Percentiles rank a stretch among this genome's conserved stretches.
Conservation (phyloP, 2,113 vertebrate genomes). For the Aptenodytes patagonicus region DNA sequence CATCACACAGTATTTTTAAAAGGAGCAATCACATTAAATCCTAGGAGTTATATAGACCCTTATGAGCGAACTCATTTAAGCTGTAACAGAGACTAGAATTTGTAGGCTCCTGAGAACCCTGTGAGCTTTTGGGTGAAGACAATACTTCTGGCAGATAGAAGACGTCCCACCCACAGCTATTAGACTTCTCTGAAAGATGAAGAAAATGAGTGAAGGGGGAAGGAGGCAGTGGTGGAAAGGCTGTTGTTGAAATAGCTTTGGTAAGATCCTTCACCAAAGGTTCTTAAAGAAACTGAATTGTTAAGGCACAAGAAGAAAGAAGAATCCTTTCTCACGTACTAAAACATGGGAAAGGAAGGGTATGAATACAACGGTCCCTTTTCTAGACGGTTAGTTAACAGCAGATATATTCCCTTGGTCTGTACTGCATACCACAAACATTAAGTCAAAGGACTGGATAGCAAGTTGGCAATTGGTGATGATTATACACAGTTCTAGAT, state of each 20-base stretch:
- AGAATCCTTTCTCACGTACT: not conserved
- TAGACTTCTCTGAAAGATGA: not conserved
- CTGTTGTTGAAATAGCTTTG: not conserved
- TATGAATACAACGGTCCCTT: not conserved
- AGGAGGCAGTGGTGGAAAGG: not conserved
- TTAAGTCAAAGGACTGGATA: not conserved
- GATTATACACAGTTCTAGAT: not conserved
- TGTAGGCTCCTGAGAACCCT: rapidly evolving
- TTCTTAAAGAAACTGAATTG: not conserved
- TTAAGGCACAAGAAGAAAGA: not conserved
- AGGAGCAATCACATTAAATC: not conserved
- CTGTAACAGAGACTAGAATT: not conserved
- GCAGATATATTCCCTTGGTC: not conserved
- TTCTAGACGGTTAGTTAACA: not conserved
- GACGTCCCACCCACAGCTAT: not conserved
- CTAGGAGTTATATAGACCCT: not conserved
- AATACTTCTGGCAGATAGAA: not conserved
- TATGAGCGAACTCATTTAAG: not conserved
- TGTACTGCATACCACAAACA: not conserved
- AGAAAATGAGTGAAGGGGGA: not conserved
- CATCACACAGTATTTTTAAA: not conserved
- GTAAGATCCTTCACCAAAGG: not conserved
- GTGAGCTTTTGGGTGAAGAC: not conserved
- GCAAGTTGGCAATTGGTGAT: not conserved
- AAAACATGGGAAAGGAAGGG: not conserved